A percentile compares a stretch with the other conserved stretches of the same genome.
Evolutionary conservation across 2,888 invertebrate genomes (phyloP).

Genomic region (Hydraecia micacea): DNA sequence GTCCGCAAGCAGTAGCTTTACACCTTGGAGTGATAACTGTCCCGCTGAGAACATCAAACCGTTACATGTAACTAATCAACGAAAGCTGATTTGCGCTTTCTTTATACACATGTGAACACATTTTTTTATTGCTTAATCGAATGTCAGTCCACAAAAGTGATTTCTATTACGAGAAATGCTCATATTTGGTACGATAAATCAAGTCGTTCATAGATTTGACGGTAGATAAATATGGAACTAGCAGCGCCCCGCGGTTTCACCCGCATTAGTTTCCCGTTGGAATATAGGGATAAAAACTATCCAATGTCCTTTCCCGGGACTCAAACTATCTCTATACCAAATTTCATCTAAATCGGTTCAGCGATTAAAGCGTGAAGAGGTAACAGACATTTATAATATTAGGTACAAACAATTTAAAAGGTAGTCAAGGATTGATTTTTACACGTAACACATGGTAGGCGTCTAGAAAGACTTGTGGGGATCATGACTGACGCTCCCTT

Average conservation of each 20-base stretch:
- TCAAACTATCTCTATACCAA: no score
- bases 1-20: constrained; percentile 37
- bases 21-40: constrained; percentile 41
- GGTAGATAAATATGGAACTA: constrained; percentile 16
- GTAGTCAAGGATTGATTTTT: not conserved
- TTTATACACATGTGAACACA: constrained; percentile 64
- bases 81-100: constrained; percentile 42
- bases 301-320: no score
- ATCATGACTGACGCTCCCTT: constrained; percentile 16
- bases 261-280: no score
- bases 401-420: not conserved
- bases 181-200: constrained; percentile 53
- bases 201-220: constrained; percentile 65
- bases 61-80: constrained; percentile 28
- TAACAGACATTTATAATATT: no score
- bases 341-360: no score
- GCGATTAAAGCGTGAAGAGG: no score
- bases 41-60: constrained; percentile 30
- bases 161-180: constrained; percentile 39
- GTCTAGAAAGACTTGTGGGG: constrained; percentile 25
- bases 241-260: no score
- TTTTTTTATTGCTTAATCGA: constrained; percentile 54
- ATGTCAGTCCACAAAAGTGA: constrained; percentile 52
- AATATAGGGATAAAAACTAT: no score
- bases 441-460: not conserved